Percentiles rank a stretch among this genome's conserved stretches.
Conservation (phyloP, 2,113 vertebrate genomes). For the Microcebus lehilahytsara region DNA sequence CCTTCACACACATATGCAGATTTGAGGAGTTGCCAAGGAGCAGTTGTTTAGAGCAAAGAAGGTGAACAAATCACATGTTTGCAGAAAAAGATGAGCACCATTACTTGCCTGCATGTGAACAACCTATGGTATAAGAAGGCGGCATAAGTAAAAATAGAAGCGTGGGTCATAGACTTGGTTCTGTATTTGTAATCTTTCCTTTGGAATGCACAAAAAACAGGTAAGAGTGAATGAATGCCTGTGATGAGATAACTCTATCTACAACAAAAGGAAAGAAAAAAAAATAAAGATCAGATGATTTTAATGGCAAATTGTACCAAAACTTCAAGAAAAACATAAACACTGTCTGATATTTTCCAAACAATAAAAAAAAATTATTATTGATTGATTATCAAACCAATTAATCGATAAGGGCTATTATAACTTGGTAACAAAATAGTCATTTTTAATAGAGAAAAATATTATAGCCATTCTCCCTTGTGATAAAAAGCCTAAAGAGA, state of each 20-base stretch:
- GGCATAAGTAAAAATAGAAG: background rate
- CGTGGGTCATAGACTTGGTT: background rate
- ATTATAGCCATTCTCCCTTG: background rate
- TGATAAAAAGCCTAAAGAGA: background rate
- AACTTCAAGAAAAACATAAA: background rate
- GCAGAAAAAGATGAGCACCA: background rate
- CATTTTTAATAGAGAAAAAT: background rate
- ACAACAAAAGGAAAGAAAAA: background rate
- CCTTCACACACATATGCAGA: background rate
- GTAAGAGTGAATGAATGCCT: background rate
- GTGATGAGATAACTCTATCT: background rate
- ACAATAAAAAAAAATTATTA: background rate
- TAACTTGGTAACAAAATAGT: background rate
- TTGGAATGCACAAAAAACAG: background rate
- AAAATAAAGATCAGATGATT: background rate
- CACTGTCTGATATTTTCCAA: background rate
- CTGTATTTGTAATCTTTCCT: background rate
- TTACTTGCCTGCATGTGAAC: background rate
- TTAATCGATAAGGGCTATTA: background rate
- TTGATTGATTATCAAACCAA: background rate
- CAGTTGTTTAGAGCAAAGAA: background rate
- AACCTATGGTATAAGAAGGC: background rate
- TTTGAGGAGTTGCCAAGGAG: background rate
- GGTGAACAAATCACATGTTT: background rate
- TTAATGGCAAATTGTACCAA: background rate